Evolutionary conservation across 2,113 vertebrate species (phyloP), one percentile per base, ranked within the genome.

Genomic region (Alectura lathami): DNA sequence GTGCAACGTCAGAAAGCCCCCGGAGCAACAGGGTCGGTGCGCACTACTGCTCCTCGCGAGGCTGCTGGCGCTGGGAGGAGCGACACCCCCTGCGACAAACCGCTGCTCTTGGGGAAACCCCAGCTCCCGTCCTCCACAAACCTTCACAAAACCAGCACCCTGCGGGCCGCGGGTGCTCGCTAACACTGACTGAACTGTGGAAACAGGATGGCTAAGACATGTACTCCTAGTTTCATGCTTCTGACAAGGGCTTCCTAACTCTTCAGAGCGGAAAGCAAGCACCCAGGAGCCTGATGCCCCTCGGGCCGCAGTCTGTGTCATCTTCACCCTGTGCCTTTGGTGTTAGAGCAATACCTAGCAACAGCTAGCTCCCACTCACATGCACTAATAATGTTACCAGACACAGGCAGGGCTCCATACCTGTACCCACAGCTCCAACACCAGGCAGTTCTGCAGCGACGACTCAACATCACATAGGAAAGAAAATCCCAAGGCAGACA

Each of bases 11-110:
- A 4, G 78, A 72, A 80, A 78, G 78, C 6, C 20, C 57, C 56
- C 2, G 1, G 7, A 59, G 74, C 38, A 51, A 68, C 47, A 17
- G 1, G 29, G 32, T 17, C 43, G 53, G 57, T 0, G 17, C 0
- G 2, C 20, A 11, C 0, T 18, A 34, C 36, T 56, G 70, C 80
- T 38, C 30, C 34, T 38, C 75, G 56, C 6, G 11, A 76, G 51
- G 63, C 2, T 2, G 4, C 13, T 43, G 5, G 43, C 2, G 3
- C 10, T 1, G 34, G 0, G 4, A 24, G 9, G 0, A 84, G 30
- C 2, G n/a, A 68, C 6, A 32, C 5, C 21, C 51, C 27, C 63
- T 43, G 34, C 34, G 70, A 3, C 9, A 53, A 54, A 14, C 76
- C 36, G 67, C 43, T 48, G 77, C 82, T 57, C 51, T 11, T 2